Evolutionary conservation across 2,797 vertebrate genomes (phyloP).

Genomic region (Hemitrygon akajei): DNA sequence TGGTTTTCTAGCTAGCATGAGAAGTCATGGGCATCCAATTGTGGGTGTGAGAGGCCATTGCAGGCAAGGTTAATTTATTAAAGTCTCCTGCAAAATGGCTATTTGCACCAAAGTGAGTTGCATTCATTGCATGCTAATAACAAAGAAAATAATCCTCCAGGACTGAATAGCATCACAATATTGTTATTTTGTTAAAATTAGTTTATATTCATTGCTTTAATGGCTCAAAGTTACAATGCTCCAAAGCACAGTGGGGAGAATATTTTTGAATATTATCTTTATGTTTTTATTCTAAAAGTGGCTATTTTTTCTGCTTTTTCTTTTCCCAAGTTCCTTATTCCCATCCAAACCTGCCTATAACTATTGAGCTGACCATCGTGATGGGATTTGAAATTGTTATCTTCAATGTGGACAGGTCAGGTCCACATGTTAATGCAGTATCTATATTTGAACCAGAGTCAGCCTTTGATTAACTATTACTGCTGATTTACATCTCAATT

Average conservation of each 20-base stretch:
- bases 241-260: not conserved
- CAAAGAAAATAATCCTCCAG: not conserved
- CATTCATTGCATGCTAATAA: not conserved
- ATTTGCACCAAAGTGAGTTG: not conserved
- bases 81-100: not conserved
- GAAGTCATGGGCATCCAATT: not conserved
- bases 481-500: not conserved
- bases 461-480: not conserved
- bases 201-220: not conserved
- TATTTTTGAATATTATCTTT: not conserved
- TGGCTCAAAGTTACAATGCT: not conserved
- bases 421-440: not conserved
- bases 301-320: not conserved
- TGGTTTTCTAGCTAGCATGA: not conserved
- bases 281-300: not conserved
- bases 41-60: too few species aligned
- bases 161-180: not conserved
- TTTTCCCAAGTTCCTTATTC: too few species aligned
- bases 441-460: not conserved
- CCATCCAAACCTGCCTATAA: not conserved
- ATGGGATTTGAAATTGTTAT: not conserved
- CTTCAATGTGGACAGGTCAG: not conserved
- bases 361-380: not conserved
- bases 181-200: not conserved
- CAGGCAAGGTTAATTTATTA: not conserved